A percentile compares a stretch with the other conserved stretches of the same genome.
Evolutionary conservation across 2,888 invertebrate species (phyloP).

Genomic region (Pristionchus japonicus): DNA sequence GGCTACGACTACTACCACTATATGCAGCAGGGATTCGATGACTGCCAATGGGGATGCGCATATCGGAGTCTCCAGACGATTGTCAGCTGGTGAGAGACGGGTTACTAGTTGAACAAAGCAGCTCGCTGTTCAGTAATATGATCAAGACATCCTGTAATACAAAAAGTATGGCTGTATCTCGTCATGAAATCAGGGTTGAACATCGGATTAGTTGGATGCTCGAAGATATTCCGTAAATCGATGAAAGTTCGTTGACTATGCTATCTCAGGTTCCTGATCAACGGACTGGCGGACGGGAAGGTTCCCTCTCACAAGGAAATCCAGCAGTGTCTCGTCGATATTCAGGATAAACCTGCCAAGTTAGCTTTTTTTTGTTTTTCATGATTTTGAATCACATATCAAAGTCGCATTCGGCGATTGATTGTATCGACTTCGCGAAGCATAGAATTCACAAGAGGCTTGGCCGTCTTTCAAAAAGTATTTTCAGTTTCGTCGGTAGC

Average conservation of each 20-base stretch:
- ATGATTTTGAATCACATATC: too few relatives aligned
- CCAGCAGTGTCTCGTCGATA: slow-evolving; percentile 92
- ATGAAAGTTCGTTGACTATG: too few relatives aligned
- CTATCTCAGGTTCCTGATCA: slow-evolving; percentile 92
- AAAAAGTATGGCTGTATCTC: background rate
- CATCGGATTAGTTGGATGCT: too few relatives aligned
- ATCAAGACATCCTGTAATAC: too few relatives aligned
- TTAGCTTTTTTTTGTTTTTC: too few relatives aligned
- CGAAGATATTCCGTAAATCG: too few relatives aligned
- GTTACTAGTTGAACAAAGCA: background rate
- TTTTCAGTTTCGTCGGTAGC: slow-evolving; percentile 89
- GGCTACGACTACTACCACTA: slow-evolving; percentile 95
- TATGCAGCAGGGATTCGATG: slow-evolving; percentile 84
- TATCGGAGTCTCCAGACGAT: slow-evolving; percentile 96
- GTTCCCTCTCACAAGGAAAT: slow-evolving; percentile 89
- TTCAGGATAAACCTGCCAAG: slow-evolving; percentile 87
- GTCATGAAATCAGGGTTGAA: too few relatives aligned
- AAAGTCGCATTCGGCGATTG: too few relatives aligned
- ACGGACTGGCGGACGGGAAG: slow-evolving; percentile 85
- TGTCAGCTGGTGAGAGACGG: slow-evolving; percentile 40
- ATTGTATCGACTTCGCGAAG: background rate
- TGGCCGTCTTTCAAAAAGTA: too few relatives aligned
- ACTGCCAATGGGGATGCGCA: slow-evolving; percentile 97
- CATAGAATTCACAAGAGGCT: background rate
- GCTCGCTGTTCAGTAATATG: background rate